A percentile compares a stretch with the other conserved stretches of the same genome.
Conservation (phyloP, 2,113 vertebrate genomes). For the Epinephelus lanceolatus region DNA sequence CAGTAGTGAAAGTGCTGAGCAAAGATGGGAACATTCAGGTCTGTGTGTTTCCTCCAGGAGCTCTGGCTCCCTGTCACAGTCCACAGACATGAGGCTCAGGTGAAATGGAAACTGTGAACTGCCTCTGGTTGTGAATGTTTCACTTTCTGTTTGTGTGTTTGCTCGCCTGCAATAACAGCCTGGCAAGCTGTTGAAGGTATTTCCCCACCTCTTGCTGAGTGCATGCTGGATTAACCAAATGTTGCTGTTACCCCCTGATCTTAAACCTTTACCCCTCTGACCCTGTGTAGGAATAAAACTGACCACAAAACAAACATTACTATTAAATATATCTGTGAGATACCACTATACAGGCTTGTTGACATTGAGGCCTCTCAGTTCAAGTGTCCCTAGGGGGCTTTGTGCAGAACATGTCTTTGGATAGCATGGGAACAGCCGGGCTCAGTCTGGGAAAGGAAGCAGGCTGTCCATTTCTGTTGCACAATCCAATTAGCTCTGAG, state of each 20-base stretch:
- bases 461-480: slow-evolving; percentile 70
- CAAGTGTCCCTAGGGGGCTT: slow-evolving; percentile 34
- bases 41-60: neutral
- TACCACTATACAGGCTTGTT: neutral
- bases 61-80: neutral
- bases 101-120: slow-evolving; percentile 9
- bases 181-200: neutral
- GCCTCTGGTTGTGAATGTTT: slow-evolving; percentile 7
- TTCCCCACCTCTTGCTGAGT: neutral
- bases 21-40: neutral
- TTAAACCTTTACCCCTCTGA: neutral
- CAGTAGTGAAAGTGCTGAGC: neutral
- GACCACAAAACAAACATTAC: too few species aligned
- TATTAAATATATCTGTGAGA: neutral
- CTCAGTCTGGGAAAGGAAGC: slow-evolving; percentile 84
- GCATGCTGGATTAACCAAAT: neutral
- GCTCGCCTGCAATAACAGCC: neutral
- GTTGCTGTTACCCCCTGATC: neutral
- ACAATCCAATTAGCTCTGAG: slow-evolving; percentile 74
- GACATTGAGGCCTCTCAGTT: slow-evolving; percentile 49
- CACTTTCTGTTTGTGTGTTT: slow-evolving; percentile 13
- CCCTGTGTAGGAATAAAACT: neutral
- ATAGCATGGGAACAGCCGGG: slow-evolving; percentile 62
- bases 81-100: neutral
- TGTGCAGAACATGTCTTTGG: slow-evolving; percentile 31